Evolutionary conservation across 2,797 vertebrate species (phyloP), one percentile per base, ranked within the genome.

Genomic region (Spondyliosoma cantharus): DNA sequence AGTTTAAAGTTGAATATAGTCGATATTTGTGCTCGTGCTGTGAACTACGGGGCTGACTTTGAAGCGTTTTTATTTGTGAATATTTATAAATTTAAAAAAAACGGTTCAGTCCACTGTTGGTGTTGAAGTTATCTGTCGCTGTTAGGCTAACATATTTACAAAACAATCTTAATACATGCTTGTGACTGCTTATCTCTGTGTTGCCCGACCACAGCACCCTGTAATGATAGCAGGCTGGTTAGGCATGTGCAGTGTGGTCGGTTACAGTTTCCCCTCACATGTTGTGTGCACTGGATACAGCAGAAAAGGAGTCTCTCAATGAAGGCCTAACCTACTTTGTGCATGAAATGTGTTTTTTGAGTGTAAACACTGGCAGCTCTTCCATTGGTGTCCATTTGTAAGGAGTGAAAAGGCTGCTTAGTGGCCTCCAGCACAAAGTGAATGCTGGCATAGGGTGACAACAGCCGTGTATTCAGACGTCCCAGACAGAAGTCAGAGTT

Each of bases 401-500:
- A 74, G 69, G 87, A 82, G 83, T 88, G 87, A 86, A 91, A 90
- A 87, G 91, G 78, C 80, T 84, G 80, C 87, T 91, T 80, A 78
- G 82, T 90, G 92, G 90, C 86, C 87, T 86, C 86, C 84, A 88
- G 86, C 84, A 76, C 86, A 89, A 83, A 74, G 78, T 89, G 90
- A 91, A 89, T 88, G 84, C 87, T 85, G 89, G 87, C 92, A 83
- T 78, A 86, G 86, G 90, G 89, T 52, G 88, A 90, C 88, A 85
- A 84, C 90, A 91, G 87, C 86, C 87, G 74, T 70, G 91, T 86
- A 91, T 94, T 95, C 93, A 94, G 83, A 80, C 77, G 46, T 82
- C 91, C 92, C 93, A 94, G 94, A 95, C 94, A 91, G 80, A 91
- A 94, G 93, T 95, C 94, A 93, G 90, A 90, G 93, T 93, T 93